Conservation (phyloP, 30 jellyfish, hydroid and myxozoan species). For the Hydractinia echinata region DNA sequence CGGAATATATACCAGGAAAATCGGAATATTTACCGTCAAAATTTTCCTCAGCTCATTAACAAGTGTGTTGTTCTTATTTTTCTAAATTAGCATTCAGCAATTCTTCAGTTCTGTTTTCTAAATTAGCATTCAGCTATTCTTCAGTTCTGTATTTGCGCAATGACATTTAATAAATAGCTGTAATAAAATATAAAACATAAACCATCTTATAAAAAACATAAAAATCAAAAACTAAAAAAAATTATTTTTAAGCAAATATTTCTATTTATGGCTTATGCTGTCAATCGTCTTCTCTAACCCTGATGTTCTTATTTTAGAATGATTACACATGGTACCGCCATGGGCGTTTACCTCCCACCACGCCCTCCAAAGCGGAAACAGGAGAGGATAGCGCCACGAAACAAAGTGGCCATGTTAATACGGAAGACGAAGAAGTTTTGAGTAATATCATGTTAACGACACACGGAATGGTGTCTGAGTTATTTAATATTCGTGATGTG, state of each 20-base stretch:
- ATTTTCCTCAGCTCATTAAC: too few species aligned
- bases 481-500: slow-evolving; percentile 50
- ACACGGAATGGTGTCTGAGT: slow-evolving; percentile 77
- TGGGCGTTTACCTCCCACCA: slow-evolving; percentile 33
- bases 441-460: slow-evolving; percentile 56
- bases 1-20: neutral
- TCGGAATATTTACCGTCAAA: too few species aligned
- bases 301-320: neutral
- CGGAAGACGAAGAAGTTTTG: slow-evolving; percentile 35
- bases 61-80: too few species aligned
- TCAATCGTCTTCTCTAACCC: too few species aligned
- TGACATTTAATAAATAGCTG: too few species aligned
- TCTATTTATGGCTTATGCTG: too few species aligned
- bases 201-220: too few species aligned
- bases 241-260: neutral
- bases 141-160: too few species aligned
- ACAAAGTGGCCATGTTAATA: neutral
- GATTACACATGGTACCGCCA: slow-evolving; percentile 29
- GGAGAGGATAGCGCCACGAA: neutral
- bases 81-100: too few species aligned
- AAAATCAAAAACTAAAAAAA: neutral
- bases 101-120: too few species aligned
- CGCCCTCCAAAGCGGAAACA: neutral
- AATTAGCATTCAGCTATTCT: too few species aligned
- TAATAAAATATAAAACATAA: too few species aligned